Conservation (phyloP, 2,888 invertebrate genomes). For the Smittia aterrima region DNA sequence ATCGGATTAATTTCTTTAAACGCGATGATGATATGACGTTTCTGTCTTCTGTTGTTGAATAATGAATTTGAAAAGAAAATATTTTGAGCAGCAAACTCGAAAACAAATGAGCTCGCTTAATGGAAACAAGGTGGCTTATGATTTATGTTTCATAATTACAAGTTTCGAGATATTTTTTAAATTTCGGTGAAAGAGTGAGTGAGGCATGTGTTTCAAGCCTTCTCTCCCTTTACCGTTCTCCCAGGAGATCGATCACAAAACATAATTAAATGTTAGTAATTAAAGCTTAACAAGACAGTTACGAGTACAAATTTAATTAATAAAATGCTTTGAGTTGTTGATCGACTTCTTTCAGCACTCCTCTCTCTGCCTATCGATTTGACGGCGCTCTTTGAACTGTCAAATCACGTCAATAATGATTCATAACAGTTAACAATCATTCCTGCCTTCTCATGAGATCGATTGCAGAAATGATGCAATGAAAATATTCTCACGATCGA, state of each 20-base stretch:
- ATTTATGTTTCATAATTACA: slow-evolving; percentile 39
- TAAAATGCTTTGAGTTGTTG: not conserved
- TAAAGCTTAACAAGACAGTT: slow-evolving; percentile 8
- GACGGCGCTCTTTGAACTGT: slow-evolving; percentile 25
- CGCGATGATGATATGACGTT: slow-evolving; percentile 29
- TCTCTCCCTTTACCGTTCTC: not conserved
- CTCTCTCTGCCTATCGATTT: not conserved
- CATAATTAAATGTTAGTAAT: slow-evolving; percentile 23
- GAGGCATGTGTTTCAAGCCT: slow-evolving; percentile 14
- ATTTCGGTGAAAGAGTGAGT: not conserved
- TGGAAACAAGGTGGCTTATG: slow-evolving; percentile 41
- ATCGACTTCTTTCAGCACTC: not conserved
- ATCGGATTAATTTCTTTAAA: slow-evolving; percentile 7
- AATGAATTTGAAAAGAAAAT: slow-evolving; percentile 11
- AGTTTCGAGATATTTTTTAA: slow-evolving; percentile 19
- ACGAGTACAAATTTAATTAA: slow-evolving; percentile 21
- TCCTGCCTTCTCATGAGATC: not conserved
- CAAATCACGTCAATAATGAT: slow-evolving; percentile 28
- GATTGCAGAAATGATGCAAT: slow-evolving; percentile 17
- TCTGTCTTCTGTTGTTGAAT: not conserved
- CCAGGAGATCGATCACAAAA: not conserved
- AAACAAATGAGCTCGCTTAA: slow-evolving; percentile 31
- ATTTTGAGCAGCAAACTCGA: not conserved
- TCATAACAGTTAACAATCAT: not conserved
- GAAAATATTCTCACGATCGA: slow-evolving; percentile 22